phyloP scores from a whole-genome alignment of 1,140 invertebrate species.

The Drosophila lini region DNA sequence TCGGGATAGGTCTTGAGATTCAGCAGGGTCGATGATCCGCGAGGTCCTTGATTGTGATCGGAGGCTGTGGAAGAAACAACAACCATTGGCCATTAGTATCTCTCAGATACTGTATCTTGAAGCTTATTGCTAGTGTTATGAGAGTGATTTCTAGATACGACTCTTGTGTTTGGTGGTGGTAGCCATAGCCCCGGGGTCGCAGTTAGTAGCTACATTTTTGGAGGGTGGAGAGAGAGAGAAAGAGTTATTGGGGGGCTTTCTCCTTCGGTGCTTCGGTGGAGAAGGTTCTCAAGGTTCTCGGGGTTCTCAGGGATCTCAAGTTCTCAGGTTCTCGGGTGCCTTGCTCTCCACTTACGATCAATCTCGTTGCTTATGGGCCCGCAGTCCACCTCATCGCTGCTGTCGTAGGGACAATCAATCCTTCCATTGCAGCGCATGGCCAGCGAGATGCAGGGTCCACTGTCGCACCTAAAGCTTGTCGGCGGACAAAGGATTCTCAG shows the following conservation, averaged over 20 bases:
- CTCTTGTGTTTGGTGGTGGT: constrained; percentile 11
- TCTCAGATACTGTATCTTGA: too few relatives aligned
- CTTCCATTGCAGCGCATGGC: constrained; percentile 87
- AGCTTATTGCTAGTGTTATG: not conserved
- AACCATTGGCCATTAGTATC: not conserved
- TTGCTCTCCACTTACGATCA: constrained; percentile 71
- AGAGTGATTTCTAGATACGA: not conserved
- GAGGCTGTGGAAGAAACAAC: constrained; percentile 3
- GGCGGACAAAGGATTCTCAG: constrained; percentile 65
- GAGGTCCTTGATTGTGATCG: constrained; percentile 19
- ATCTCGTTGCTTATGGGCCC: constrained; percentile 72
- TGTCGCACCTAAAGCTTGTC: constrained; percentile 87
- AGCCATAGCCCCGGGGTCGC: constrained; percentile 19
- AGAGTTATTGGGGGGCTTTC: constrained; percentile 5
- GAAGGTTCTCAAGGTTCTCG: not conserved
- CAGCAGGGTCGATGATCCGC: constrained; percentile 33
- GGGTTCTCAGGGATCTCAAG: not conserved
- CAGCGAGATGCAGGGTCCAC: constrained; percentile 87
- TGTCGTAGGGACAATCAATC: constrained; percentile 88
- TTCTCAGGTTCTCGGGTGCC: not conserved
- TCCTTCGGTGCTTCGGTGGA: constrained; percentile 7
- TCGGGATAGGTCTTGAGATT: constrained; percentile 90
- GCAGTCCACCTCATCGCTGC: constrained; percentile 89
- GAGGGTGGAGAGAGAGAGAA: not conserved
- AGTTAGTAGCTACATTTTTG: constrained; percentile 37